Evolutionary conservation across 2,113 vertebrate genomes (phyloP).

Genomic region (Ophthalmolycus amberensis): DNA sequence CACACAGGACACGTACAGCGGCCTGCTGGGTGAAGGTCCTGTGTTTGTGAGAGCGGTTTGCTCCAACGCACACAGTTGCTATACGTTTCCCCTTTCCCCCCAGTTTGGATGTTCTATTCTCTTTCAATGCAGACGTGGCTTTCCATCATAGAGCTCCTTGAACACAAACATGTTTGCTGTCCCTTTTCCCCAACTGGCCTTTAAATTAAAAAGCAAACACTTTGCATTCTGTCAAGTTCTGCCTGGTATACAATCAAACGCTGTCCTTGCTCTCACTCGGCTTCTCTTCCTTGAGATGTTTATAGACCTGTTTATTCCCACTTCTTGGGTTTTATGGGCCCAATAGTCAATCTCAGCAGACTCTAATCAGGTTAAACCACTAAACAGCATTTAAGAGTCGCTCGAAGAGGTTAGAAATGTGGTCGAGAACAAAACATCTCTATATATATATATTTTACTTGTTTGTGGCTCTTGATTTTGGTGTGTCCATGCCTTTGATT

Average conservation of each 20-base stretch:
- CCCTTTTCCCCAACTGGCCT: slow-evolving; percentile 23
- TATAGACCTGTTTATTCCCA: slow-evolving; percentile 29
- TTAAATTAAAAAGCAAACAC: slow-evolving; percentile 18
- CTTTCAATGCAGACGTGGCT: slow-evolving; percentile 13
- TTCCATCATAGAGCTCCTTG: slow-evolving; percentile 27
- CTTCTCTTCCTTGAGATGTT: background rate
- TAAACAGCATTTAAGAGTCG: background rate
- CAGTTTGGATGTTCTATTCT: slow-evolving; percentile 36
- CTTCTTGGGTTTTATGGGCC: slow-evolving; percentile 1
- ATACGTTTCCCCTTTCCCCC: background rate
- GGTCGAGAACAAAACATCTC: background rate
- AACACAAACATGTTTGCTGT: slow-evolving; percentile 31
- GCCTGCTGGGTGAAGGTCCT: background rate
- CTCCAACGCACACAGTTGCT: background rate
- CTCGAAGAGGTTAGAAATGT: background rate
- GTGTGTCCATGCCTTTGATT: background rate
- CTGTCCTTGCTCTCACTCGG: background rate
- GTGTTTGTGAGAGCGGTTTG: background rate
- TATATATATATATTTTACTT: no score
- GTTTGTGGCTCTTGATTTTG: background rate
- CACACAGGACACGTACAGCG: background rate
- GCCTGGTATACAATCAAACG: background rate
- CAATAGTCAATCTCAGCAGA: background rate
- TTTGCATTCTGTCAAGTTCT: background rate
- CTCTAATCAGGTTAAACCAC: background rate